Evolutionary conservation across 1,140 invertebrate species (phyloP).

Genomic region (Diabrotica virgifera): DNA sequence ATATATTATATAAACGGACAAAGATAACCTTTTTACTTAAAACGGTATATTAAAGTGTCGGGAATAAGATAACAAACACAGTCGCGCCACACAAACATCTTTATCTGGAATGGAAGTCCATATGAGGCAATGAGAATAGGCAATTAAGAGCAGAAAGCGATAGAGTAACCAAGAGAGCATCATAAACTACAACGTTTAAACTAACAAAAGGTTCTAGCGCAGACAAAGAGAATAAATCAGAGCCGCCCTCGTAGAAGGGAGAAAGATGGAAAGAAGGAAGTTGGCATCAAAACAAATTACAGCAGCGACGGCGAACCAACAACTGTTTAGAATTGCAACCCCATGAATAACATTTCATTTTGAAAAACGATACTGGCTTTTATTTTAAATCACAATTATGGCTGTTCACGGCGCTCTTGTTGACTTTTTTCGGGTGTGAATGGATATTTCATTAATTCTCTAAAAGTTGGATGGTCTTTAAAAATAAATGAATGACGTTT

Average conservation of each 20-base stretch:
- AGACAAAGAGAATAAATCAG: constrained; percentile 1
- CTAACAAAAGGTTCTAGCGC: not conserved
- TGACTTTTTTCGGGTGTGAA: not conserved
- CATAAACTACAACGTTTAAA: not conserved
- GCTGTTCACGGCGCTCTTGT: not conserved
- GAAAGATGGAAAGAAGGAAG: not conserved
- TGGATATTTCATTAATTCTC: not conserved
- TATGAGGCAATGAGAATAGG: too few relatives aligned
- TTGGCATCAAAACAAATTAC: constrained; percentile 1
- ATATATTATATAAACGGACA: too few relatives aligned
- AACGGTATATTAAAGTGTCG: too few relatives aligned
- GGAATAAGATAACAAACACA: too few relatives aligned
- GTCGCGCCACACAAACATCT: too few relatives aligned
- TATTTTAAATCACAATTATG: constrained; percentile 3
- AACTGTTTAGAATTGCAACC: not conserved
- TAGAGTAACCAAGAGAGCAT: not conserved
- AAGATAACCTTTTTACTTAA: too few relatives aligned
- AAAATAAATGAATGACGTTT: not conserved
- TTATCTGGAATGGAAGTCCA: too few relatives aligned
- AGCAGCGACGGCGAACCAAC: constrained; percentile 1
- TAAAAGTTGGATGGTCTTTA: not conserved
- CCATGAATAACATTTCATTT: constrained; percentile 2
- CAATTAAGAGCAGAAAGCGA: not conserved
- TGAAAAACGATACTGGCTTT: constrained; percentile 1
- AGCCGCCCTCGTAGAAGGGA: not conserved